phyloP scores from a whole-genome alignment of 2,797 vertebrate genomes.

The Chelonia mydas region DNA sequence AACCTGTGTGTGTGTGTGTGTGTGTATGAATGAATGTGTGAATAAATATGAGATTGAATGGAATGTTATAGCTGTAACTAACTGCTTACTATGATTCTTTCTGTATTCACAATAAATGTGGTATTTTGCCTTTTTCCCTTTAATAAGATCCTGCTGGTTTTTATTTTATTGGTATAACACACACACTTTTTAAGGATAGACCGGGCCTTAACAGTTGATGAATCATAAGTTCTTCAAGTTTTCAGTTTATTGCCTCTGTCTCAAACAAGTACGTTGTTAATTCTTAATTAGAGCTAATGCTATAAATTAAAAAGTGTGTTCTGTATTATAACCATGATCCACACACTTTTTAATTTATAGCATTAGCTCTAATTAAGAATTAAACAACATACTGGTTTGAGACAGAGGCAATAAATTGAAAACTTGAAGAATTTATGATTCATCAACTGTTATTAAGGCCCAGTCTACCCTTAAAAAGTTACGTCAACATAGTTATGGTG shows the following conservation, averaged over 20 bases:
- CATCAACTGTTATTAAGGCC: not conserved
- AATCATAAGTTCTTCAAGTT: not conserved
- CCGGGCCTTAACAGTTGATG: not conserved
- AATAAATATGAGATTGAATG: no score
- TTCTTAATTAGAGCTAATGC: not conserved
- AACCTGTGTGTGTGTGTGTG: no score
- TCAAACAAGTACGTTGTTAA: not conserved
- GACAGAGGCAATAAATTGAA: not conserved
- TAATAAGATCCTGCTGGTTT: no score
- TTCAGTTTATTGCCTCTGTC: not conserved
- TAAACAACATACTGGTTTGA: not conserved
- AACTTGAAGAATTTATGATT: not conserved
- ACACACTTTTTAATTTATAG: not conserved
- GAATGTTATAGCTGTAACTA: no score
- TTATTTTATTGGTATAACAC: no score
- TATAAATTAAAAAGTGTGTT: not conserved
- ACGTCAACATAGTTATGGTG: not conserved
- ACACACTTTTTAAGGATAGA: not conserved
- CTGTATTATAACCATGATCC: not conserved
- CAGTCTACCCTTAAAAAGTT: not conserved
- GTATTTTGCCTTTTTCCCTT: no score
- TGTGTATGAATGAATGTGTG: no score
- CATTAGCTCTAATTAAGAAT: not conserved
- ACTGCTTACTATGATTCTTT: no score
- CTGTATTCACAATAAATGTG: no score